phyloP scores from a whole-genome alignment of 1,140 invertebrate species.

The Aplysia californica region DNA sequence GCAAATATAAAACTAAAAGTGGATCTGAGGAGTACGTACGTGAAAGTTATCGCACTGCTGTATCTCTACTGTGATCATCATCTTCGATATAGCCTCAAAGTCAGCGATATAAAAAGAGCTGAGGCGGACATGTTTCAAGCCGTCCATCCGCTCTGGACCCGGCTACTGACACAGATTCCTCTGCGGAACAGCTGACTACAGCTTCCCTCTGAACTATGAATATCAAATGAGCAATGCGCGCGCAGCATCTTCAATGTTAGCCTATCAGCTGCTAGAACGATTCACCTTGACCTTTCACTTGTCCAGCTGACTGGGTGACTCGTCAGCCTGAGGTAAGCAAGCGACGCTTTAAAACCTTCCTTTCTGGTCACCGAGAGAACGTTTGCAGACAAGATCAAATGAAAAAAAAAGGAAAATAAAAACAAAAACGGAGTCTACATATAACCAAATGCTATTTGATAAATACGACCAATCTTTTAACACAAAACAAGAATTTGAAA shows the following conservation, averaged over 20 bases:
- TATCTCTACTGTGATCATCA: neutral
- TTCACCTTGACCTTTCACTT: neutral
- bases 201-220: conserved; percentile 1
- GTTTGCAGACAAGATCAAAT: neutral
- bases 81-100: neutral
- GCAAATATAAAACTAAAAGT: no score
- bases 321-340: neutral
- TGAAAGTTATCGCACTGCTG: neutral
- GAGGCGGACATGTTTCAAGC: no score
- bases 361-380: neutral
- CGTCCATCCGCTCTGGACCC: no score
- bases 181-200: conserved; percentile 17
- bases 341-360: neutral
- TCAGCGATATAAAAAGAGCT: neutral
- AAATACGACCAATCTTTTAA: no score
- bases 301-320: neutral
- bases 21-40: no score
- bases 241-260: neutral
- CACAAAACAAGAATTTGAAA: no score
- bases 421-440: no score
- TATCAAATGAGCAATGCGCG: conserved; percentile 6
- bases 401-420: no score
- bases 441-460: no score
- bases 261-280: neutral
- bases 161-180: conserved; percentile 4